Evolutionary conservation across 2,888 invertebrate species (phyloP).

Genomic region (Crocallis elinguaria): DNA sequence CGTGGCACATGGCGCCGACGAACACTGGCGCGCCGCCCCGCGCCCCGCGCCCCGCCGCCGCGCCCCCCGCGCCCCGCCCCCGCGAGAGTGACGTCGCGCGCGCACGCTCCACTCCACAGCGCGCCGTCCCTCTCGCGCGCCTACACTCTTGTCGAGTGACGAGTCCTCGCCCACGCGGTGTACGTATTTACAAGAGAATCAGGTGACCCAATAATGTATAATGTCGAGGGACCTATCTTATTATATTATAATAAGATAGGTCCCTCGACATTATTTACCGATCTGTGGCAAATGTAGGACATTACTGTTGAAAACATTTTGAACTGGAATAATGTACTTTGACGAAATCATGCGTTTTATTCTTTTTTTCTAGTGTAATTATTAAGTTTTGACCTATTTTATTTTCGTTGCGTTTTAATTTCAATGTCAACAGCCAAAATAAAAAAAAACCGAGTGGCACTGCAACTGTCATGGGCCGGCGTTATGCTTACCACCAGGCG

Average conservation of each 20-base stretch:
- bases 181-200: constrained; percentile 13
- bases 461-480: too few species aligned
- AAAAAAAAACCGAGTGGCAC: too few species aligned
- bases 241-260: too few species aligned
- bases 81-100: constrained; percentile 1
- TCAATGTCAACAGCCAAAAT: too few species aligned
- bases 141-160: background rate
- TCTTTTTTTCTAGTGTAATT: too few species aligned
- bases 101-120: background rate
- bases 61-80: background rate
- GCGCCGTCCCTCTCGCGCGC: background rate
- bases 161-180: constrained; percentile 1
- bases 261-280: constrained; percentile 1
- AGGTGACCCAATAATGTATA: constrained; percentile 17
- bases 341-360: too few species aligned
- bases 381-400: too few species aligned
- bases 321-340: too few species aligned
- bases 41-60: constrained; percentile 11
- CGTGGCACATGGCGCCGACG: constrained; percentile 66
- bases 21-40: constrained; percentile 30
- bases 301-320: too few species aligned
- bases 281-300: background rate
- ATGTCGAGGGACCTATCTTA: too few species aligned
- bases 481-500: too few species aligned
- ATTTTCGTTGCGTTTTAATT: too few species aligned